These are phyloP conservation scores for Lordiphosa mommai DNA, from an alignment of 1,140 invertebrate genomes.

Conservation along the genomic window DNA sequence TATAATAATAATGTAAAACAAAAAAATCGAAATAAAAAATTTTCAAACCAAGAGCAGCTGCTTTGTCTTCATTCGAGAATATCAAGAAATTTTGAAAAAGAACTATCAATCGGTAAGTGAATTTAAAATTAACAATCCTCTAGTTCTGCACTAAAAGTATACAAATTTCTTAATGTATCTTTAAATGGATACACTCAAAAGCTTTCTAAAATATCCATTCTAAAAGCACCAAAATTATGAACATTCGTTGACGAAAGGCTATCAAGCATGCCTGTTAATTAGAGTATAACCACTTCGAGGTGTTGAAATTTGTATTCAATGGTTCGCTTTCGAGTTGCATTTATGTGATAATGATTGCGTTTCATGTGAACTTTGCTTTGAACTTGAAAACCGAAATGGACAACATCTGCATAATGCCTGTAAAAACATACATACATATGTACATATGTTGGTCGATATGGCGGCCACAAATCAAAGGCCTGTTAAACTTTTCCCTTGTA, in stretches of 20 bases:
- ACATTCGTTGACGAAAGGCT: not conserved
- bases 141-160: too few relatives aligned
- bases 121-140: too few relatives aligned
- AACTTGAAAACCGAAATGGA: conserved; percentile 60
- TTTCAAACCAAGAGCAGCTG: too few relatives aligned
- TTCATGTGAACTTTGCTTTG: conserved; percentile 58
- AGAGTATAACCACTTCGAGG: conserved; percentile 1
- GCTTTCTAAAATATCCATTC: too few relatives aligned
- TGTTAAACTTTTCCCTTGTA: conserved; percentile 43
- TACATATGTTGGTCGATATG: not conserved
- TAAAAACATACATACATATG: not conserved
- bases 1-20: too few relatives aligned
- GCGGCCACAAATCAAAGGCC: conserved; percentile 64
- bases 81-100: too few relatives aligned
- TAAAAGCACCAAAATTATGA: too few relatives aligned
- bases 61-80: too few relatives aligned
- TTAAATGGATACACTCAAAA: too few relatives aligned
- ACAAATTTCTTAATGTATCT: too few relatives aligned
- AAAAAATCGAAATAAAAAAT: too few relatives aligned
- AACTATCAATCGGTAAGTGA: too few relatives aligned
- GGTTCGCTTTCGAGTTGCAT: not conserved
- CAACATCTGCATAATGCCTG: conserved; percentile 58
- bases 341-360: conserved; percentile 9
- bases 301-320: not conserved
- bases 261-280: not conserved